A percentile compares a stretch with the other conserved stretches of the same genome.
Evolutionary conservation across 2,888 invertebrate genomes (phyloP).

Genomic region (Noctua janthina): DNA sequence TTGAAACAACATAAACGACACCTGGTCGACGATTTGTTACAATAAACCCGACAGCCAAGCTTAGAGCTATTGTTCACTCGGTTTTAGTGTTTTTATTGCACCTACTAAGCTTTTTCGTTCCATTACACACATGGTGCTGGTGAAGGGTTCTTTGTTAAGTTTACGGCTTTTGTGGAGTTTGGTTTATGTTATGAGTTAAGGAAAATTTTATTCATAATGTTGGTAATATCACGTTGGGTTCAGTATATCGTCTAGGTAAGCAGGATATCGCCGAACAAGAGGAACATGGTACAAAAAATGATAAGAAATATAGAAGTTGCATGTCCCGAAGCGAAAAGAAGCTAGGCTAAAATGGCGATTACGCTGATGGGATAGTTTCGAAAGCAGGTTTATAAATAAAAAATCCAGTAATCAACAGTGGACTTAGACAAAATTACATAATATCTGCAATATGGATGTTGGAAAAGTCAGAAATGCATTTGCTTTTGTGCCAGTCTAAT

Average conservation of each 20-base stretch:
- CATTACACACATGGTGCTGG: constrained; percentile 51
- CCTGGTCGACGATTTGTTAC: constrained; percentile 68
- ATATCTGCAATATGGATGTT: neutral
- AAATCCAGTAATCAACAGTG: neutral
- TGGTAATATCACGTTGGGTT: neutral
- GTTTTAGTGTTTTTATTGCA: constrained; percentile 66
- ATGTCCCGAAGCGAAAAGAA: neutral
- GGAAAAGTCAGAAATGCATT: neutral
- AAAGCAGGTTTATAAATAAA: neutral
- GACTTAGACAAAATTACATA: neutral
- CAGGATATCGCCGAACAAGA: too few relatives aligned
- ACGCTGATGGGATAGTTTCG: neutral
- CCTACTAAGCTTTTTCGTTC: constrained; percentile 56
- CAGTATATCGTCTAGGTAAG: neutral
- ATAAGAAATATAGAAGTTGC: too few relatives aligned
- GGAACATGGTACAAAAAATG: neutral
- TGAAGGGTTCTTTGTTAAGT: constrained; percentile 42
- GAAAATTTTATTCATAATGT: constrained; percentile 10
- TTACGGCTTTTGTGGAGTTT: constrained; percentile 27
- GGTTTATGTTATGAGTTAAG: neutral
- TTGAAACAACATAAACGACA: constrained; percentile 66
- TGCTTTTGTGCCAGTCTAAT: neutral
- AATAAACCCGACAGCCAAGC: constrained; percentile 62
- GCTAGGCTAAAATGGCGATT: neutral
- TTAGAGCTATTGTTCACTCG: constrained; percentile 62